phyloP scores from a whole-genome alignment of 1,140 invertebrate species.

The Drosophila mayri region DNA sequence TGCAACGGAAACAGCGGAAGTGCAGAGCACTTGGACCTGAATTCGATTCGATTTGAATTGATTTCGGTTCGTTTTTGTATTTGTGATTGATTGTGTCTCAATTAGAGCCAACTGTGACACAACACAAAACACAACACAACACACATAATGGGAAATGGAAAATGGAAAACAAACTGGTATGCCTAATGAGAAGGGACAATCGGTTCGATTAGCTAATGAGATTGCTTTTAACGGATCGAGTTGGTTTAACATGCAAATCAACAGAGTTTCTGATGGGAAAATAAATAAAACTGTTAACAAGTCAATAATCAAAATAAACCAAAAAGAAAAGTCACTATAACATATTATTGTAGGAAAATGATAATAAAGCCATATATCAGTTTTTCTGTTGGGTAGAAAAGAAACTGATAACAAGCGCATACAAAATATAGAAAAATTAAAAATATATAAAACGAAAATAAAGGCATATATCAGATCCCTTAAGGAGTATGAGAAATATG shows the following conservation, averaged over 20 bases:
- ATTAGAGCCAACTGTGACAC: conserved; percentile 40
- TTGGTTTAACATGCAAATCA: conserved; percentile 16
- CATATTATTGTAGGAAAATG: background rate
- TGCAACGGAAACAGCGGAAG: conserved; percentile 52
- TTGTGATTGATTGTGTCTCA: conserved; percentile 47
- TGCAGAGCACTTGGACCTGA: conserved; percentile 37
- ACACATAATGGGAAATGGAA: conserved; percentile 8
- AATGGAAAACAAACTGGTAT: conserved; percentile 23
- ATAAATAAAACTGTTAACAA: conserved; percentile 11
- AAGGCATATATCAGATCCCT: no score
- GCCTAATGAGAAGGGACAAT: conserved; percentile 8
- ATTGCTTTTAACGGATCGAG: background rate
- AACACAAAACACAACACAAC: conserved; percentile 11
- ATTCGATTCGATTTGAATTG: conserved; percentile 20
- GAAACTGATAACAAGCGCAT: background rate
- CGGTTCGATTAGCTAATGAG: conserved; percentile 48
- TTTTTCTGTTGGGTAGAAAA: background rate
- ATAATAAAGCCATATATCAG: background rate
- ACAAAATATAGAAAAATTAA: no score
- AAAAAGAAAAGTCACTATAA: no score
- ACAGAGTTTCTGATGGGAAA: background rate
- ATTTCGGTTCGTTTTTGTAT: conserved; percentile 29
- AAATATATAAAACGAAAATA: no score
- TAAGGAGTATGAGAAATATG: no score
- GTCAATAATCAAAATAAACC: background rate